phyloP scores from a whole-genome alignment of 2,888 invertebrate genomes.

The Chrysolina oricalcia region DNA sequence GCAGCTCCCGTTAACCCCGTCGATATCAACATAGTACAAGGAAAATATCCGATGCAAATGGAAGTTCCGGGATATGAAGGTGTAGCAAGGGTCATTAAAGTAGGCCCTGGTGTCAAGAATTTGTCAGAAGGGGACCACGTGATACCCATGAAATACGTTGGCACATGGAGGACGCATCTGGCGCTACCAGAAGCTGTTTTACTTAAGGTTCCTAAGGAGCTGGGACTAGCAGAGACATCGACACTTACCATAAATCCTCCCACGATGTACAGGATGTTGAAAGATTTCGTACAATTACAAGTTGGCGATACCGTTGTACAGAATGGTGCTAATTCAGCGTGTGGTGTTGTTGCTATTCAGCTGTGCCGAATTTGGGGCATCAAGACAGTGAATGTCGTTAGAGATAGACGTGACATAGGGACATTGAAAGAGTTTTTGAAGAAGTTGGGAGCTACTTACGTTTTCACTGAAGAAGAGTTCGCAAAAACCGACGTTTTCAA shows the following conservation, averaged over 20 bases:
- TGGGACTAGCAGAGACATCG: conserved; percentile 87
- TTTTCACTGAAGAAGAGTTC: conserved; percentile 89
- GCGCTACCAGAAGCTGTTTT: conserved; percentile 73
- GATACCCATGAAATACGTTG: conserved; percentile 82
- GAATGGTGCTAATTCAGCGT: conserved; percentile 96
- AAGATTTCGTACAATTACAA: conserved; percentile 84
- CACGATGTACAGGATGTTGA: conserved; percentile 96
- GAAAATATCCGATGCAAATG: conserved; percentile 85
- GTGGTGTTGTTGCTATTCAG: conserved; percentile 95
- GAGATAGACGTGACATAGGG: conserved; percentile 83
- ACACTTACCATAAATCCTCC: conserved; percentile 95
- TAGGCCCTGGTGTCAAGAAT: conserved; percentile 77
- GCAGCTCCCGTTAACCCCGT: conserved; percentile 97
- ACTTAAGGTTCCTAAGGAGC: conserved; percentile 80
- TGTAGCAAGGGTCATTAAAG: conserved; percentile 85
- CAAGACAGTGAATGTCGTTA: conserved; percentile 89
- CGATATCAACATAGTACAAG: conserved; percentile 98
- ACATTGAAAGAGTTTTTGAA: conserved; percentile 78
- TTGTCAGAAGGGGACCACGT: conserved; percentile 86
- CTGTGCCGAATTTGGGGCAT: conserved; percentile 84
- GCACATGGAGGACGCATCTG: conserved; percentile 90
- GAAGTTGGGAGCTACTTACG: conserved; percentile 83
- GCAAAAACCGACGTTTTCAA: conserved; percentile 78
- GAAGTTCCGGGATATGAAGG: conserved; percentile 95
- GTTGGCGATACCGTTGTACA: conserved; percentile 92